These are phyloP conservation scores for Alviniconcha strummeri DNA, from an alignment of 2,888 invertebrate species.

Conservation along the genomic window DNA sequence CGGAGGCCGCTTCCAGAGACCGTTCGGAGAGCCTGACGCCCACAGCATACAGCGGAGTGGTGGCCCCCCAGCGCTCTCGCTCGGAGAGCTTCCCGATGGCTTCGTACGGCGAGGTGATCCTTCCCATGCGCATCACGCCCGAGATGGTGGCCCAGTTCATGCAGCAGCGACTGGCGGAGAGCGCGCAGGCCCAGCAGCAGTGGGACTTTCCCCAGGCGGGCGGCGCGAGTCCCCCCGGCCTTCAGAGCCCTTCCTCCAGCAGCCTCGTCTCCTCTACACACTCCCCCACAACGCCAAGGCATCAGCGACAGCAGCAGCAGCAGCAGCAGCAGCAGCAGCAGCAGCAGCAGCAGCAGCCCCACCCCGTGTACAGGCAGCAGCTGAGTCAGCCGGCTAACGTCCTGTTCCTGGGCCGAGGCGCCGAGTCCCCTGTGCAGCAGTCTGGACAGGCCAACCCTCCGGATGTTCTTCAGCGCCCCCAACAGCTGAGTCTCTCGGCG, in stretches of 20 bases:
- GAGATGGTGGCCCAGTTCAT: slow-evolving; percentile 16
- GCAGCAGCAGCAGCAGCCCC: neutral
- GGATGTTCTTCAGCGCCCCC: neutral
- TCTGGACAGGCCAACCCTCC: neutral
- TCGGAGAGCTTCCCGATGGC: neutral
- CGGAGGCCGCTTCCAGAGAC: neutral
- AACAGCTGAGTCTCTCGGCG: neutral
- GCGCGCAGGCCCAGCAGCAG: neutral
- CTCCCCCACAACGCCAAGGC: no score
- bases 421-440: neutral
- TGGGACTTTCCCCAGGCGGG: neutral
- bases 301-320: no score
- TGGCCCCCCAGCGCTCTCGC: neutral
- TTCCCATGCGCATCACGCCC: slow-evolving; percentile 4
- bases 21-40: neutral
- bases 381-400: no score
- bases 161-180: slow-evolving; percentile 5
- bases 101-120: neutral
- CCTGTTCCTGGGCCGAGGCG: neutral
- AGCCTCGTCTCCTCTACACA: neutral
- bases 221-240: neutral
- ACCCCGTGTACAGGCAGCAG: neutral
- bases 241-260: neutral
- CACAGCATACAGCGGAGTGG: neutral
- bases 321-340: neutral